Evolutionary conservation across 2,113 vertebrate genomes (phyloP), one percentile per base, ranked within the genome.

Genomic region (Solea senegalensis): DNA sequence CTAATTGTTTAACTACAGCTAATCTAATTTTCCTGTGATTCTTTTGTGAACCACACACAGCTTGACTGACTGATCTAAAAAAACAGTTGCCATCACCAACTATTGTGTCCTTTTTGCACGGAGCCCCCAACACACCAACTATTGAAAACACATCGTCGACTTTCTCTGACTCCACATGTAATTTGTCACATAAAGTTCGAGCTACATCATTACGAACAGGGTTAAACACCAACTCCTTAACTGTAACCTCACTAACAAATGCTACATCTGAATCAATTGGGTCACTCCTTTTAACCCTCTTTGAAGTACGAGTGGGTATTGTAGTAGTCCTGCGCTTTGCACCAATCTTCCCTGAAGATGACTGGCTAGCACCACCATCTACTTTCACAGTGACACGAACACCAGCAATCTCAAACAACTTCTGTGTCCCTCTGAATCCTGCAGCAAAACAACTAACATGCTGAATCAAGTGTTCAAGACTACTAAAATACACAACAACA

Each of bases 61-160:
- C 21, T 21, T 21, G 60, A 49, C 21, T 15, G 5, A 62, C 1
- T 16, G 46, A 26, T 5, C 61, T n/a, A 39, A 63, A 50, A 8
- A 63, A 63, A 11, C 61, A 63, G 15, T 50, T 63, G 11, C 46
- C 27, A 50, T 63, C 45, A 5, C 2, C 60, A 1, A 63, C 61
- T n/a, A 63, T 63, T 0, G n/a, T 39, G 6, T 63, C 46, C 0
- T 7, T 50, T 16, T 7, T 13, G 48, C 59, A 59, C 7, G 56
- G 56, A 15, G 13, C 46, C 3, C 46, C 46, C 14, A 48, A 15
- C 4, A 1, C 45, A 13, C 46, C 46, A 48, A 48, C 46, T 48
- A 7, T 12, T 1, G 13, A n/a, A 5, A 13, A 48, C 7, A 6
- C 14, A 1, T 2, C 11, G 14, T 15, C 46, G 14, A 6, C 14